These are phyloP conservation scores for Xanthostigma xanthostigma DNA, from an alignment of 2,888 invertebrate genomes.

Conservation along the genomic window DNA sequence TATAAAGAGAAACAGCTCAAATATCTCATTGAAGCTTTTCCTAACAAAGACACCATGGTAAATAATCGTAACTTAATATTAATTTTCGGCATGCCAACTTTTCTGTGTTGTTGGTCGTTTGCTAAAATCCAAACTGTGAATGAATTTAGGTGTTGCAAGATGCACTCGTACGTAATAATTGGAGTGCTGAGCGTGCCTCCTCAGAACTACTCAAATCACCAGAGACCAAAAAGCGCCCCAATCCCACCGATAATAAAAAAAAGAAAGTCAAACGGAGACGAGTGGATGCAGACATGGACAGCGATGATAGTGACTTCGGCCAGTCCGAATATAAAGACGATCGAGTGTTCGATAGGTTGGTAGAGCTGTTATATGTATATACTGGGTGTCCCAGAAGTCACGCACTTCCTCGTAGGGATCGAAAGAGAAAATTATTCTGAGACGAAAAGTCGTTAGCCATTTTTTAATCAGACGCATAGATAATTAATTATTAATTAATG, in stretches of 20 bases:
- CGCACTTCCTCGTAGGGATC: too few species aligned
- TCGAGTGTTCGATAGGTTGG: conserved; percentile 50
- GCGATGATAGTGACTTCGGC: conserved; percentile 44
- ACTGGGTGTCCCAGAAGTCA: too few species aligned
- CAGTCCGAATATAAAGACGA: conserved; percentile 43
- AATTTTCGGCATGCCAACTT: neutral
- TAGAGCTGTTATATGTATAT: too few species aligned
- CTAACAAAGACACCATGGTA: conserved; percentile 42
- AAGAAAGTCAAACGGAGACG: conserved; percentile 28
- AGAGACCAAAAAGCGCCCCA: conserved; percentile 14
- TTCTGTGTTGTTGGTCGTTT: neutral
- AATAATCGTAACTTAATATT: conserved; percentile 13
- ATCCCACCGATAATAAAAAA: conserved; percentile 17
- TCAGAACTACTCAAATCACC: conserved; percentile 12
- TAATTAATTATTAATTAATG: too few species aligned
- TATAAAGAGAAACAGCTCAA: conserved; percentile 43
- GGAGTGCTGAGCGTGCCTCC: conserved; percentile 27
- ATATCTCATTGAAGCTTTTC: conserved; percentile 47
- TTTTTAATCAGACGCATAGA: too few species aligned
- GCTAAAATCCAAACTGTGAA: neutral
- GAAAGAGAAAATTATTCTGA: too few species aligned
- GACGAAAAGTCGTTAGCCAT: too few species aligned
- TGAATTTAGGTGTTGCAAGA: conserved; percentile 27
- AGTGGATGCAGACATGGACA: conserved; percentile 35
- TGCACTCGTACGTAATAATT: conserved; percentile 25